These are phyloP conservation scores for Leucophenga maculata DNA, from an alignment of 2,888 invertebrate genomes.

Conservation along the genomic window DNA sequence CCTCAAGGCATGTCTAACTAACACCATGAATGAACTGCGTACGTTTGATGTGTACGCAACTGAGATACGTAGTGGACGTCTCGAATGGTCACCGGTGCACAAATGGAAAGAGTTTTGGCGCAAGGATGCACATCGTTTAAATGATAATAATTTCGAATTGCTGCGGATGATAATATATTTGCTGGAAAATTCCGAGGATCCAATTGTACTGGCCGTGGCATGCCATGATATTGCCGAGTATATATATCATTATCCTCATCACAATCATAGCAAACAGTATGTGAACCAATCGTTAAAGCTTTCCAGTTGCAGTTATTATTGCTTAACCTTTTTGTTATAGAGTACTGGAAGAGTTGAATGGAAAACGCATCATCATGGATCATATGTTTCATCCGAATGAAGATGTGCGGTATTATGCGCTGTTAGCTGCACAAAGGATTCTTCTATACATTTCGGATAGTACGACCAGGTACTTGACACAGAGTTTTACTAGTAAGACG, in stretches of 20 bases:
- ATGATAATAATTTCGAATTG: conserved; percentile 97
- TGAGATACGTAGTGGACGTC: conserved; percentile 87
- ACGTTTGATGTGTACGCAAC: conserved; percentile 99
- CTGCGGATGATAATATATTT: conserved; percentile 93
- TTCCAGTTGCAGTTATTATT: background rate
- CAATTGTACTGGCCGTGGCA: conserved; percentile 94
- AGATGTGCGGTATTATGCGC: conserved; percentile 87
- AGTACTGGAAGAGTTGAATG: conserved; percentile 95
- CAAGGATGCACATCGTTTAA: conserved; percentile 94
- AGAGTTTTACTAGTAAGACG: too few species aligned
- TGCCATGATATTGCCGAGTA: conserved; percentile 99
- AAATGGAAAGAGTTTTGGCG: conserved; percentile 99
- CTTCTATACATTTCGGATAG: background rate
- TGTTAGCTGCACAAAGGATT: background rate
- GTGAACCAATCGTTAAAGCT: conserved; percentile 58
- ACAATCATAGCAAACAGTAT: conserved; percentile 93
- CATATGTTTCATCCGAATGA: conserved; percentile 96
- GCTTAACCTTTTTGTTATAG: conserved; percentile 37
- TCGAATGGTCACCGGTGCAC: conserved; percentile 99
- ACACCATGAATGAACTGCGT: conserved; percentile 94
- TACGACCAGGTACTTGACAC: too few species aligned
- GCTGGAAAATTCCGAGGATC: conserved; percentile 91
- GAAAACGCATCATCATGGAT: conserved; percentile 98
- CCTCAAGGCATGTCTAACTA: conserved; percentile 90
- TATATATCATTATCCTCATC: conserved; percentile 91